Base-by-base conservation (phyloP, 2,888 invertebrate genomes). In the Eustalomyia histrio region DNA sequence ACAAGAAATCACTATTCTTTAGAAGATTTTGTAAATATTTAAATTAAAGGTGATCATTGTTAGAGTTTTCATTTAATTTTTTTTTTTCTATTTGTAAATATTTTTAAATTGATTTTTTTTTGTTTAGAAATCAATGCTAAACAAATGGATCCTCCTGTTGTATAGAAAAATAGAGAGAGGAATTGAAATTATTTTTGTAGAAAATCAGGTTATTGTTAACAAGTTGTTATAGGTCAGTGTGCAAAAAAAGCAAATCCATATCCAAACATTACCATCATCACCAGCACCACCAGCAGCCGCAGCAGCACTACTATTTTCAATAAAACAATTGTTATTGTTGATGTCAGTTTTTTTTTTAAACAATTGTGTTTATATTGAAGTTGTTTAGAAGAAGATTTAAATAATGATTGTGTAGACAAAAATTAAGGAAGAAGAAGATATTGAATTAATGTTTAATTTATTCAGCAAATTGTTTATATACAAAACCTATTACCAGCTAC, bases 151-250 rank as follows among this genome's bases (percentile, higher is more conserved):
- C 33, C 58, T 69, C 65, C 33, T 39, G 16, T 10, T 6, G 43
- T 2, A 47, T 16, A 18, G 24, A 29, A 17, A 52, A 21, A 43
- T 33, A 53, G 33, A 60, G 33, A 33, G 24, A 53, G 64, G 17
- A 65, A 39, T 1, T 47, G 64, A 72, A 79, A 79, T 57, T 18
- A 73, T 53, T 60, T 5, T 6, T 29, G 4, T 60, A 72, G 57
- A 58, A 39, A 78, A 78, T 78, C 53, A 72, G 78, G 58, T 75
- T 68, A 53, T 53, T 69, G 14, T 73, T 73, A 78, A 81, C 69
- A 74, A 71, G 73, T 78, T 76, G 88, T 86, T 87, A 85, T 88
- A 88, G 88, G 88, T 88, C 88, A 88, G 88, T 88, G 88, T 88
- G 87, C 87, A 86, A 88, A 87, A 69, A 78, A 60, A 24, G n/a